Conservation (phyloP, 2,113 vertebrate species). For the Scophthalmus maximus region DNA sequence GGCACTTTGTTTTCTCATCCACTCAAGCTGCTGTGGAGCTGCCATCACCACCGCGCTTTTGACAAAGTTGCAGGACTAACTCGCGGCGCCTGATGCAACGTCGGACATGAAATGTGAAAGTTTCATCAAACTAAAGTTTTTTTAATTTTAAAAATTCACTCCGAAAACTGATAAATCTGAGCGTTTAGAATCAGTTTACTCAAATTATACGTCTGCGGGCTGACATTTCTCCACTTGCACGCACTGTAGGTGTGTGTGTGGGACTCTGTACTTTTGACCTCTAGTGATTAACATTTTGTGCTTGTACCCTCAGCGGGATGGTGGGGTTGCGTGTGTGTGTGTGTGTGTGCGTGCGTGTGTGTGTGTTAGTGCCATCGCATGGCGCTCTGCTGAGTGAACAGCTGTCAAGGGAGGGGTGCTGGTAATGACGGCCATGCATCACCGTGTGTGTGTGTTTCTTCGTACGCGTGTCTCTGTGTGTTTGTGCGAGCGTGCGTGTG, state of each 20-base stretch:
- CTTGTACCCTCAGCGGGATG: conserved; percentile 31
- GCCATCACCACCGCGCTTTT: no score
- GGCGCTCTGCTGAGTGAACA: conserved; percentile 66
- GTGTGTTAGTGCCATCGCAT: conserved; percentile 29
- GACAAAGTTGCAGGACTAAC: no score
- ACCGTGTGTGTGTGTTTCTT: conserved; percentile 33
- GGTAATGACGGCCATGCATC: conserved; percentile 71
- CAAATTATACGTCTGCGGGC: no score
- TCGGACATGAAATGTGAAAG: no score
- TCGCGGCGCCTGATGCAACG: no score
- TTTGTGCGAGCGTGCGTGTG: conserved; percentile 2
- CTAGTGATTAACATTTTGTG: conserved; percentile 58
- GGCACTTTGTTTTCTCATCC: no score
- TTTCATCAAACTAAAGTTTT: no score
- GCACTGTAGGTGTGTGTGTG: conserved; percentile 4
- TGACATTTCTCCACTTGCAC: neutral
- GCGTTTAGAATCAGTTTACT: no score
- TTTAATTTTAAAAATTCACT: no score
- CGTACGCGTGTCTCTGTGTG: conserved; percentile 7
- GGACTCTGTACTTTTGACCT: conserved; percentile 54
- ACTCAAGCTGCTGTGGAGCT: no score
- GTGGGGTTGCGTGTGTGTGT: conserved; percentile 28
- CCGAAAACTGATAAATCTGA: no score
- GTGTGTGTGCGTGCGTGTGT: conserved; percentile 12
- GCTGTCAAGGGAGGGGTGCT: conserved; percentile 66